phyloP scores from a whole-genome alignment of 2,797 vertebrate species.

The Picus viridis region DNA sequence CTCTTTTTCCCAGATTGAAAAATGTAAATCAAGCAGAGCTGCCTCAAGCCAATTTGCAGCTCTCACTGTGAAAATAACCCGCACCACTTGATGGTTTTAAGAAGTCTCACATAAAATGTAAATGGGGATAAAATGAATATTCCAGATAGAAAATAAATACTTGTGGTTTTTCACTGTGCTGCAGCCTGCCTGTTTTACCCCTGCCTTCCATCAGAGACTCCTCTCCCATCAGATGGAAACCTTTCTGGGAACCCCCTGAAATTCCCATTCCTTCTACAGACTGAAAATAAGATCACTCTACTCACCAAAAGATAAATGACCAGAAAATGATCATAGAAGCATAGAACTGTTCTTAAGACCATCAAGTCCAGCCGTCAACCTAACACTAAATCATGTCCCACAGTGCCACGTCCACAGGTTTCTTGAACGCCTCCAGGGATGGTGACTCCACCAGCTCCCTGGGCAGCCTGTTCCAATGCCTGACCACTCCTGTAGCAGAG shows the following conservation, averaged over 20 bases:
- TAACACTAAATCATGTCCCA: too few species aligned
- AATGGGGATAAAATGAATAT: slow-evolving; percentile 64
- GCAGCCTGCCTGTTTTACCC: fast-evolving
- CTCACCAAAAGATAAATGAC: background rate
- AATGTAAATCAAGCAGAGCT: slow-evolving; percentile 71
- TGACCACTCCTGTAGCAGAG: too few species aligned
- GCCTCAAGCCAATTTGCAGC: slow-evolving; percentile 64
- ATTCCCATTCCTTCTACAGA: background rate
- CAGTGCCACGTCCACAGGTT: too few species aligned
- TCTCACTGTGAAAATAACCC: slow-evolving; percentile 73
- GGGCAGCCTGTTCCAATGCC: too few species aligned
- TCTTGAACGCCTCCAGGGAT: too few species aligned
- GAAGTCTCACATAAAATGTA: slow-evolving; percentile 56
- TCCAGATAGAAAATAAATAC: slow-evolving; percentile 55
- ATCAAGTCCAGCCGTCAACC: too few species aligned
- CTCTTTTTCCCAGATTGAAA: slow-evolving; percentile 58
- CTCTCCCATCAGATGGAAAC: background rate
- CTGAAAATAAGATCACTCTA: background rate
- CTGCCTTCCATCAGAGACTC: background rate
- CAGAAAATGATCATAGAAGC: background rate
- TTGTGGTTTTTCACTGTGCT: background rate
- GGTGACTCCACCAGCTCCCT: too few species aligned
- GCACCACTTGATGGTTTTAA: slow-evolving; percentile 57
- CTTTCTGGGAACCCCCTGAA: background rate
- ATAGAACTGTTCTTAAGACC: too few species aligned